Evolutionary conservation across 2,797 vertebrate genomes (phyloP), one percentile per base, ranked within the genome.

Genomic region (Petrocephalus schoutedeni): DNA sequence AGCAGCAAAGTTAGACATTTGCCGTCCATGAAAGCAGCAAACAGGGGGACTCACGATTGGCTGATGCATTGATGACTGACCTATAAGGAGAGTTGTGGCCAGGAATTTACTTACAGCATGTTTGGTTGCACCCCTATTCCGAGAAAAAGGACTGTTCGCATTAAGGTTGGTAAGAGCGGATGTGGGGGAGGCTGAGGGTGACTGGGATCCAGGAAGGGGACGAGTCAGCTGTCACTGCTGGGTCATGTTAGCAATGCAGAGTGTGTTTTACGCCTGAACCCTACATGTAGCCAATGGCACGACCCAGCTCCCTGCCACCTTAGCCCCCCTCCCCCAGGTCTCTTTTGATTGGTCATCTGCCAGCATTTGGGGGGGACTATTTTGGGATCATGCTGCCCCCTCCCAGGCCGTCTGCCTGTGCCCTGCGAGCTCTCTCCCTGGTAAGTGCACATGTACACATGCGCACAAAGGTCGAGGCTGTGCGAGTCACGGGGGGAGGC

Each of bases 371-470:
- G 91, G 91, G 86, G 45, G 91, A 28, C 92, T 91, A 89, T 53
- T 9, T 0, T 45, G 54, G 90, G 91, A 92, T 93, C 91, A 92
- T 49, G 0, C 59, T 56, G 87, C 88, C 84, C 88, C 10, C 41
- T 77, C 88, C 87, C 88, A 89, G 87, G 92, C 92, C 91, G 90
- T 93, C 89, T 90, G 82, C 91, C 88, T 88, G 6, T 8, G 54
- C 36, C 83, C 56, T 6, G 84, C 41, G 1, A 59, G 10, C n/a
- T 1, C 71, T 77, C 32, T 77, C 5, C 71, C 36, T 77, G 28
- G 71, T 36, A 77, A 36, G 36, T 45, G 28, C 41, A 77, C 41
- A 16, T 77, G 28, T 45, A 12, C 41, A 77, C 41, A 16, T 41
- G 28, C 32, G 41, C 36, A 41, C 6, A 6, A 12, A 74, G 1